phyloP scores from a whole-genome alignment of 2,888 invertebrate genomes.

The Nineta flava region DNA sequence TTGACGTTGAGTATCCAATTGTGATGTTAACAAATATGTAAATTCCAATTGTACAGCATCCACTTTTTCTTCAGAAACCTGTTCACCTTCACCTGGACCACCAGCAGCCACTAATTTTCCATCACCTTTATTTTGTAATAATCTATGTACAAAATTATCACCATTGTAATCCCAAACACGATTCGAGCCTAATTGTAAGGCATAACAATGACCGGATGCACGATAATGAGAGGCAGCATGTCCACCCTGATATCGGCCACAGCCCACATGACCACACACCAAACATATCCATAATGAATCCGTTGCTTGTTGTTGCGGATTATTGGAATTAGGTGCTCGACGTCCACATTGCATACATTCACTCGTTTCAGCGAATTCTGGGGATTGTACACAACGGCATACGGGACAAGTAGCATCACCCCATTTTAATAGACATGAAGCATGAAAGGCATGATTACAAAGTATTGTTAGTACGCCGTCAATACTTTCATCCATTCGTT shows the following conservation, averaged over 20 bases:
- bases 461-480: conserved; percentile 94
- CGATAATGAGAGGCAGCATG: conserved; percentile 94
- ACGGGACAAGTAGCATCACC: conserved; percentile 95
- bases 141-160: conserved; percentile 88
- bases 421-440: conserved; percentile 91
- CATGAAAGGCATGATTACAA: conserved; percentile 97
- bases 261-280: conserved; percentile 96
- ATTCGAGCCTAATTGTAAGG: conserved; percentile 89
- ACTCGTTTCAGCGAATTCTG: conserved; percentile 37
- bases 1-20: conserved; percentile 82
- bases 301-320: conserved; percentile 32
- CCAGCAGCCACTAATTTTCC: conserved; percentile 82
- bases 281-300: conserved; percentile 96
- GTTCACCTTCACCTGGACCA: conserved; percentile 43
- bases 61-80: conserved; percentile 60
- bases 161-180: conserved; percentile 99
- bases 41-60: conserved; percentile 94
- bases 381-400: conserved; percentile 59
- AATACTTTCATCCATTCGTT: conserved; percentile 97
- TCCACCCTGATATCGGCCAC: conserved; percentile 71
- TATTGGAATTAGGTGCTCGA: conserved; percentile 11
- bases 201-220: conserved; percentile 92
- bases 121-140: conserved; percentile 92
- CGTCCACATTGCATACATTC: conserved; percentile 40
- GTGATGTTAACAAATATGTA: conserved; percentile 87